These are phyloP conservation scores for Tenualosa thibaudeaui DNA, from an alignment of 2,797 vertebrate genomes.

Conservation along the genomic window DNA sequence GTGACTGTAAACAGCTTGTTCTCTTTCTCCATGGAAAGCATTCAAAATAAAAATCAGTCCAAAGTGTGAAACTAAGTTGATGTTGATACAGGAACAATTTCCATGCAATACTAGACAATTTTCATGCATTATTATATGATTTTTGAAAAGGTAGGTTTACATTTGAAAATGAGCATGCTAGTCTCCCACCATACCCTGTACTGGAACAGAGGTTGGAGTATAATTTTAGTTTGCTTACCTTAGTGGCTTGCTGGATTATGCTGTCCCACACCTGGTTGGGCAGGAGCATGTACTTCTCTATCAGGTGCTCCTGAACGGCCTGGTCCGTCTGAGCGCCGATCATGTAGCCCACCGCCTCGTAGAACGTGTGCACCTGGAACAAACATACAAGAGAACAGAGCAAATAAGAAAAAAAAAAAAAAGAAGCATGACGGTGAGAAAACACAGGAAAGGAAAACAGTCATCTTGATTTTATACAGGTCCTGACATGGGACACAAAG, in stretches of 20 bases:
- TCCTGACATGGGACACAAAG: conserved; percentile 5
- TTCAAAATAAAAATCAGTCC: background rate
- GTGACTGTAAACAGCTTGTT: background rate
- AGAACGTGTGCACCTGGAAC: conserved; percentile 93
- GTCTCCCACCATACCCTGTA: background rate
- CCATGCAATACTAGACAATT: background rate
- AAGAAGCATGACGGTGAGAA: background rate
- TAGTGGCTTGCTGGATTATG: conserved; percentile 99
- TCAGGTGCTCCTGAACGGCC: conserved; percentile 94
- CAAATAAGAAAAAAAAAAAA: background rate
- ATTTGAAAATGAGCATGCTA: background rate
- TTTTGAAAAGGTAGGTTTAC: background rate
- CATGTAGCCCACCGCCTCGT: conserved; percentile 98
- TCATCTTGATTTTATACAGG: background rate
- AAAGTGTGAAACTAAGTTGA: background rate
- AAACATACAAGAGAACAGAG: background rate
- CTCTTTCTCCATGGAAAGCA: background rate
- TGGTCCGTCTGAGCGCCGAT: conserved; percentile 99
- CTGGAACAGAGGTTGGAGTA: background rate
- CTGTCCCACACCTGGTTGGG: conserved; percentile 99
- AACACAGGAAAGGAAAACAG: background rate
- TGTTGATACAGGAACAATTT: background rate
- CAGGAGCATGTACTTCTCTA: conserved; percentile 98
- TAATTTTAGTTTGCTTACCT: conserved; percentile 73
- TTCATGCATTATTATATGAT: background rate